Evolutionary conservation across 1,140 invertebrate genomes (phyloP).

Genomic region (Archegozetes longisetosus): DNA sequence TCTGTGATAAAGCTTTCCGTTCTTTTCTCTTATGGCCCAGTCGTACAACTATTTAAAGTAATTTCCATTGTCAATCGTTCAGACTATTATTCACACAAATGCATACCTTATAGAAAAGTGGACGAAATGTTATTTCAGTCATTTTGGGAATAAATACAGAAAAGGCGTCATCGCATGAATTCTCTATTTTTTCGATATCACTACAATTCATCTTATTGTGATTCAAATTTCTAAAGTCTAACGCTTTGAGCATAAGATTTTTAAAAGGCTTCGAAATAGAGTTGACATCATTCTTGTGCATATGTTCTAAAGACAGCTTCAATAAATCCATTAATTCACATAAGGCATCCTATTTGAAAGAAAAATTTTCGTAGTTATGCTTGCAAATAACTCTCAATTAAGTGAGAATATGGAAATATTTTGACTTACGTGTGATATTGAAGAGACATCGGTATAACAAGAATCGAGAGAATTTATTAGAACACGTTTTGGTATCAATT

Average conservation of each 20-base stretch:
- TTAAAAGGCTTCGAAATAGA: constrained; percentile 5
- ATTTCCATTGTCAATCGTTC: not conserved
- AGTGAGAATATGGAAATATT: too few relatives aligned
- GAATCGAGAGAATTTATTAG: constrained; percentile 6
- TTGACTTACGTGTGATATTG: not conserved
- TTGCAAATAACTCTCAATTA: too few relatives aligned
- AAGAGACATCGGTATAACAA: not conserved
- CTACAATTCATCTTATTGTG: not conserved
- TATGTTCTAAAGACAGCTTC: not conserved
- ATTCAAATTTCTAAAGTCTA: constrained; percentile 5
- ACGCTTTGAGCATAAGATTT: constrained; percentile 9
- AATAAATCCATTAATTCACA: constrained; percentile 7
- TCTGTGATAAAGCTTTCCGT: constrained; percentile 49
- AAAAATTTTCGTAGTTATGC: too few relatives aligned
- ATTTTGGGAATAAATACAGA: constrained; percentile 63
- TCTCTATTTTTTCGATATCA: constrained; percentile 44
- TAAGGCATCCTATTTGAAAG: too few relatives aligned
- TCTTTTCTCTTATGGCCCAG: constrained; percentile 42
- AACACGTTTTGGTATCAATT: constrained; percentile 6
- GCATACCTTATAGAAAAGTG: constrained; percentile 53
- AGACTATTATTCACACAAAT: not conserved
- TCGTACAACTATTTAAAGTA: constrained; percentile 42
- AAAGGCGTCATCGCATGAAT: constrained; percentile 50
- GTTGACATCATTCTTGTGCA: not conserved
- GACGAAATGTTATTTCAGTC: constrained; percentile 68